Percentiles rank a stretch among this genome's conserved stretches.
These are phyloP conservation scores for Parelbella ahira DNA, from an alignment of 2,888 invertebrate species.

Conservation along the genomic window DNA sequence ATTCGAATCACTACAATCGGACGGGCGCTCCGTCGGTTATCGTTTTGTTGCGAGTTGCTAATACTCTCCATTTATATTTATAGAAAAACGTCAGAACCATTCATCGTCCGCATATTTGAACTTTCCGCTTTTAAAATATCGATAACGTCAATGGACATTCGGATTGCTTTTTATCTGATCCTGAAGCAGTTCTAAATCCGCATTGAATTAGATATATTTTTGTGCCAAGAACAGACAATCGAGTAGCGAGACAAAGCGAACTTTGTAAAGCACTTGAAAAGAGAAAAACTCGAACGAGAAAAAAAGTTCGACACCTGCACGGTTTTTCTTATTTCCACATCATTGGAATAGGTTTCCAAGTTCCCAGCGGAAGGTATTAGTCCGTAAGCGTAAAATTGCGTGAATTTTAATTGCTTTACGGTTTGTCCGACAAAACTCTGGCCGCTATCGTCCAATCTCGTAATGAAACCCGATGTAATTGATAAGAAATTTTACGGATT, in stretches of 20 bases:
- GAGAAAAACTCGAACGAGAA: constrained; percentile 22
- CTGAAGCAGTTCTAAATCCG: constrained; percentile 25
- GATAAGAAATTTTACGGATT: constrained; percentile 30
- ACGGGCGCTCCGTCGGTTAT: constrained; percentile 43
- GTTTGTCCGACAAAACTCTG: constrained; percentile 36
- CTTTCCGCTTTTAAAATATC: constrained; percentile 27
- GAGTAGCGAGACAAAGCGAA: constrained; percentile 25
- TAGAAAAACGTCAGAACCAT: constrained; percentile 29
- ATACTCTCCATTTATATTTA: constrained; percentile 27
- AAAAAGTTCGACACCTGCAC: no score
- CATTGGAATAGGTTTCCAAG: constrained; percentile 18
- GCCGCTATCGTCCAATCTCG: constrained; percentile 34
- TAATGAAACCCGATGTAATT: constrained; percentile 35
- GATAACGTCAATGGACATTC: constrained; percentile 30
- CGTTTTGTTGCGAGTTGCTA: constrained; percentile 38
- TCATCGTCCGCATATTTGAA: constrained; percentile 27
- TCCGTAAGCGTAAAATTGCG: constrained; percentile 41
- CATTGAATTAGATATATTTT: constrained; percentile 29
- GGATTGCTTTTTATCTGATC: constrained; percentile 25
- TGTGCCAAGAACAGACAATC: constrained; percentile 29
- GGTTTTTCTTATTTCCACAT: constrained; percentile 20
- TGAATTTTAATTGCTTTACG: constrained; percentile 38
- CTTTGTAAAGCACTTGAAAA: constrained; percentile 24
- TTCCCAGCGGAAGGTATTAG: constrained; percentile 30
- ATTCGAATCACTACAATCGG: constrained; percentile 65